phyloP scores from a whole-genome alignment of 2,113 vertebrate species.

The Lethenteron camtschaticum region DNA sequence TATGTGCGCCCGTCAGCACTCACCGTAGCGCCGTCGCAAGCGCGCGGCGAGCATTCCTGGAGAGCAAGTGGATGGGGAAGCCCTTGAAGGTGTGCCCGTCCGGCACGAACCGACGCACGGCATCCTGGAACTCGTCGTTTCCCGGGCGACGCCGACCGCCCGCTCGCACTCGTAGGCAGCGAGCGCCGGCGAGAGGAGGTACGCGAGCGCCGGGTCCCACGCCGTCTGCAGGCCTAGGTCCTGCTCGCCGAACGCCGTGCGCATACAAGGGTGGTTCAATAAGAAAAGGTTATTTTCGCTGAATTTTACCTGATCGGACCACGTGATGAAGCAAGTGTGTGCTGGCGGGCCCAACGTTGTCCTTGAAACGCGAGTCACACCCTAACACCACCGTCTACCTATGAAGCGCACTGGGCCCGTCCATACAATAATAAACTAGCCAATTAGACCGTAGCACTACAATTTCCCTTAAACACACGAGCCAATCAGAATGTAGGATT shows the following conservation, averaged over 20 bases:
- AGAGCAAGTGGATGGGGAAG: conserved; percentile 78
- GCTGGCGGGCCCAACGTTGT: too few relatives aligned
- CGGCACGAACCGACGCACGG: conserved; percentile 59
- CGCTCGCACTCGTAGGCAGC: conserved; percentile 79
- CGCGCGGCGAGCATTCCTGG: conserved; percentile 59
- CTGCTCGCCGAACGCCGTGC: conserved; percentile 21
- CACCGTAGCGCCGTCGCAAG: conserved; percentile 74
- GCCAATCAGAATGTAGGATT: too few relatives aligned
- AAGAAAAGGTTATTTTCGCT: neutral
- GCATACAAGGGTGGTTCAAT: neutral
- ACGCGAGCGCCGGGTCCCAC: conserved; percentile 88
- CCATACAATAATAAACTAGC: too few relatives aligned
- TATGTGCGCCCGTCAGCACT: conserved; percentile 6
- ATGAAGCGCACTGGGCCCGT: too few relatives aligned
- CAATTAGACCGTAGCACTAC: too few relatives aligned
- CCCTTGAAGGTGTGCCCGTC: conserved; percentile 95
- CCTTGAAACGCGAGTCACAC: too few relatives aligned
- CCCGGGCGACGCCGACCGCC: conserved; percentile 54
- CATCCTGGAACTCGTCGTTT: conserved; percentile 91
- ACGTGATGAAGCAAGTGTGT: too few relatives aligned
- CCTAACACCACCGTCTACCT: too few relatives aligned
- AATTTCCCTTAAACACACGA: too few relatives aligned
- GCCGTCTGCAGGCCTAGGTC: conserved; percentile 56
- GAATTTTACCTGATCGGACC: too few relatives aligned
- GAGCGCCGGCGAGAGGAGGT: conserved; percentile 68